Base-by-base conservation (phyloP, 1,140 invertebrate genomes). In the Chironomus striatipennis region DNA sequence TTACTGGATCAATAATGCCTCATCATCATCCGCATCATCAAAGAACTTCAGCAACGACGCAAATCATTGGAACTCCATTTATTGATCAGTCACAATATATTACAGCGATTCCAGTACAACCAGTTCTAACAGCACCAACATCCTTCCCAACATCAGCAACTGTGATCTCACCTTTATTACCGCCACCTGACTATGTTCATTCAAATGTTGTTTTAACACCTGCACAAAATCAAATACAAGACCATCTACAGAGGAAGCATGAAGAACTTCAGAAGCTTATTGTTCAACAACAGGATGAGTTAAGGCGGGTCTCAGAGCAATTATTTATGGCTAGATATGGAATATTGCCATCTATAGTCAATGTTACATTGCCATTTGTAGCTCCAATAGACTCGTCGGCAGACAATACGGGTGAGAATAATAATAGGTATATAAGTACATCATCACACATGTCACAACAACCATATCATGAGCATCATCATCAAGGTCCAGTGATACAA, bases 241-340 rank as follows among this genome's bases (percentile, higher is more conserved):
- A 90, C 78, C 90, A 93, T 81, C 80, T 95, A 78, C 90, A 93
- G 79, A 86, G 89, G 2, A 94, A 94, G 77, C 93, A 95, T 77
- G 91, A 92, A 77, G 89, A 94, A 80, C 83, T 95, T 42, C 92
- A 95, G 77, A 90, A 93, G 78, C 85, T 93, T 76, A 95, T 95
- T 75, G 87, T 91, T 34, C 88, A 92, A 77, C 93, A 95, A 78
- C 93, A 95, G 79, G 92, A 94, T 79, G 93, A 95, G 81, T 80
- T 96, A 76, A 85, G 90, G 65, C 87, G 89, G 76, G 91, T 95
- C 3, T 93, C 91, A 20, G 92, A 95, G 79, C 93, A 95, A 79
- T 83, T 96, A 34, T 81, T 94, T n/a, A 88, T 95, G 78, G 91
- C 93, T 0, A 86, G 91, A 81, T 91, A 93, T 78, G 92, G 91